Percentiles rank a stretch among this genome's conserved stretches.
phyloP scores from a whole-genome alignment of 1,140 invertebrate species.

The Drosophila funebris region DNA sequence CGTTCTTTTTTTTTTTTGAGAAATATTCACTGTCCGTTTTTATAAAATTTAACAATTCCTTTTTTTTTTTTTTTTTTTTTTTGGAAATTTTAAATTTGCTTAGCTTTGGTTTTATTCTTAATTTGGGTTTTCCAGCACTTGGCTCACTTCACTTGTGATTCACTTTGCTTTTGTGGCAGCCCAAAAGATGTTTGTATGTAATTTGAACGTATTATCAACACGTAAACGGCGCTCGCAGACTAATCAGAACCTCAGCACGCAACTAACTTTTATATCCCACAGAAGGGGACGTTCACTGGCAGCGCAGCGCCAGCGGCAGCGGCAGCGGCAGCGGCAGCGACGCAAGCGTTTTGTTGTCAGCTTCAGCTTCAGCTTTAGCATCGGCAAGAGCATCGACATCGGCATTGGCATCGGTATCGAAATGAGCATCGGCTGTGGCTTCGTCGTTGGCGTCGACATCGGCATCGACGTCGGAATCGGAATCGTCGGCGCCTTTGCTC shows the following conservation, averaged over 20 bases:
- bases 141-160: slow-evolving; percentile 65
- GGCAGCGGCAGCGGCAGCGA: background rate
- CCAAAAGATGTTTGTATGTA: slow-evolving; percentile 46
- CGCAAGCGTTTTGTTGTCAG: background rate
- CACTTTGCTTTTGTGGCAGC: slow-evolving; percentile 50
- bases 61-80: slow-evolving; percentile 3
- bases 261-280: slow-evolving; percentile 74
- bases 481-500: slow-evolving; percentile 33
- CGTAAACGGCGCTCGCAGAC: slow-evolving; percentile 77
- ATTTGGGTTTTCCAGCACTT: slow-evolving; percentile 55
- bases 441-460: background rate
- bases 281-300: slow-evolving; percentile 22
- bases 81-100: slow-evolving; percentile 8
- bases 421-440: slow-evolving; percentile 1
- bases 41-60: slow-evolving; percentile 21
- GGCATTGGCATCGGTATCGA: slow-evolving; percentile 1
- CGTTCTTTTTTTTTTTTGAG: slow-evolving; percentile 5
- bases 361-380: slow-evolving; percentile 7
- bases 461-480: background rate
- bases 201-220: slow-evolving; percentile 63
- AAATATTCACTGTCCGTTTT: slow-evolving; percentile 8
- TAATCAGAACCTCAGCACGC: slow-evolving; percentile 74
- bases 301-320: slow-evolving; percentile 17
- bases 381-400: background rate
- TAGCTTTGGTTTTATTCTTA: slow-evolving; percentile 5